Percentiles rank a stretch among this genome's conserved stretches.
Evolutionary conservation across 2,888 invertebrate species (phyloP).

Genomic region (Eupithecia subfuscata): DNA sequence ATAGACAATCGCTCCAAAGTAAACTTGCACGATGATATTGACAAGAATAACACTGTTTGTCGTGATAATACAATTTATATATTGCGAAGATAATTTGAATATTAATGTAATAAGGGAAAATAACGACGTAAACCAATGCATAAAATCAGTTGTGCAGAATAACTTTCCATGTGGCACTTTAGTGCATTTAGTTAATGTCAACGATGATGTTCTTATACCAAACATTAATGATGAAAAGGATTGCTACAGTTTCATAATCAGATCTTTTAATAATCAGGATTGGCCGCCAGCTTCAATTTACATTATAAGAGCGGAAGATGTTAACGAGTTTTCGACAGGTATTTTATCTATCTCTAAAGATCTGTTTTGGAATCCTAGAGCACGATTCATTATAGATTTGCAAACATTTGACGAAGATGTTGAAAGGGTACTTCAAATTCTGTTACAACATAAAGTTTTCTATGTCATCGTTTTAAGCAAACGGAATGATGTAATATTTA

Average conservation of each 20-base stretch:
- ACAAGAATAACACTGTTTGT: slow-evolving; percentile 26
- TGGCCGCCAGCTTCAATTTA: slow-evolving; percentile 56
- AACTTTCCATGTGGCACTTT: slow-evolving; percentile 50
- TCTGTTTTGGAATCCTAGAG: slow-evolving; percentile 63
- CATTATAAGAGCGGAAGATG: slow-evolving; percentile 52
- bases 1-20: slow-evolving; percentile 5
- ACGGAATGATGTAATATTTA: slow-evolving; percentile 37
- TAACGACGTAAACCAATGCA: slow-evolving; percentile 39
- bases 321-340: slow-evolving; percentile 45
- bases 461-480: slow-evolving; percentile 53
- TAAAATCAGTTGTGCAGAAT: slow-evolving; percentile 47
- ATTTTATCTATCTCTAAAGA: slow-evolving; percentile 53
- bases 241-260: slow-evolving; percentile 53
- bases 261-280: slow-evolving; percentile 46
- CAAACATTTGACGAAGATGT: slow-evolving; percentile 44
- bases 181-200: slow-evolving; percentile 50
- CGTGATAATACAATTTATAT: slow-evolving; percentile 24
- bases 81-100: slow-evolving; percentile 17
- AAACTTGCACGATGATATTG: slow-evolving; percentile 25
- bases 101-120: background rate
- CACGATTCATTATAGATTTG: slow-evolving; percentile 54
- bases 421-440: slow-evolving; percentile 47
- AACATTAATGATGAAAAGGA: slow-evolving; percentile 40
- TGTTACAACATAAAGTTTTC: slow-evolving; percentile 53
- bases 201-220: slow-evolving; percentile 46